Evolutionary conservation across 2,797 vertebrate genomes (phyloP).

Genomic region (Lindbergichthys nudifrons): DNA sequence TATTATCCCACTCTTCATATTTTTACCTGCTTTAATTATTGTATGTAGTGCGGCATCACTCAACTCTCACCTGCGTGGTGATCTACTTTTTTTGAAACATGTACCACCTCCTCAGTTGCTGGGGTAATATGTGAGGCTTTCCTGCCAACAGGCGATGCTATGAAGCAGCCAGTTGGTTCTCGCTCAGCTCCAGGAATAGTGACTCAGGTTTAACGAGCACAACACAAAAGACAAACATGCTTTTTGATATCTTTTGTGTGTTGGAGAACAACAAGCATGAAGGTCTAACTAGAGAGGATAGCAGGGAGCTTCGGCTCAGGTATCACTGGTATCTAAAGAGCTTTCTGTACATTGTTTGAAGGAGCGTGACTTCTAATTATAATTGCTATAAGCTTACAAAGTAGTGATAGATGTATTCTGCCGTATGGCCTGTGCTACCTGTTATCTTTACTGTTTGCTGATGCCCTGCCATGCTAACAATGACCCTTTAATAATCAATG

Average conservation of each 20-base stretch:
- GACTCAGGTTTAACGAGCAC: constrained; percentile 64
- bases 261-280: constrained; percentile 14
- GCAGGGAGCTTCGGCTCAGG: constrained; percentile 6
- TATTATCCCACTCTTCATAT: constrained; percentile 25
- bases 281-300: constrained; percentile 5
- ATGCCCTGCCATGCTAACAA: neutral
- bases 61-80: constrained; percentile 45
- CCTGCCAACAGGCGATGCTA: constrained; percentile 35
- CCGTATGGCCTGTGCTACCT: neutral
- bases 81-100: neutral
- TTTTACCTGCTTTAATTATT: constrained; percentile 49
- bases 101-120: constrained; percentile 38
- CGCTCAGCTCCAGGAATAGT: constrained; percentile 59
- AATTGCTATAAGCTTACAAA: neutral
- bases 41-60: constrained; percentile 14
- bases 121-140: constrained; percentile 37
- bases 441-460: neutral
- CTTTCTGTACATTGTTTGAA: constrained; percentile 22
- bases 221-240: constrained; percentile 24
- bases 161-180: constrained; percentile 40
- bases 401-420: neutral
- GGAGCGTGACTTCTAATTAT: constrained; percentile 14
- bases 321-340: neutral
- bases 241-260: constrained; percentile 35
- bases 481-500: constrained; percentile 7